Evolutionary conservation across 2,113 vertebrate species (phyloP), one percentile per base, ranked within the genome.

Genomic region (Dromiciops gliroides): DNA sequence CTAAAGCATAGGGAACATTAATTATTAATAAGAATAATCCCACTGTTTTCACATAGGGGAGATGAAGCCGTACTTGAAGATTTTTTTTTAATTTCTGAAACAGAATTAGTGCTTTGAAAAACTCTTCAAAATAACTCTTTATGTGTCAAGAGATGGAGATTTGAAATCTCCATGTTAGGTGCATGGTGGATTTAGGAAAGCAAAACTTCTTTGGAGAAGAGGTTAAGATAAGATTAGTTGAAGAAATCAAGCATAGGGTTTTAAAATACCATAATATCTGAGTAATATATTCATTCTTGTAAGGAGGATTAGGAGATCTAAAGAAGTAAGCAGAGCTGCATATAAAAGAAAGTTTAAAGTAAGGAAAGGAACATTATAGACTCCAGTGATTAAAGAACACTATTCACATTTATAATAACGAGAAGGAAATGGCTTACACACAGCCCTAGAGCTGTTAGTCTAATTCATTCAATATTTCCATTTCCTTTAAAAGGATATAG

Each of bases 181-280:
- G 47, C 51, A 47, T 24, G 8, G 2, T 48, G 14, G 49, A 89
- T 95, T 90, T 94, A 92, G 90, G 92, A 93, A 91, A 92, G 51
- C 92, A 90, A 89, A 96, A 56, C 47, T 49, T 75, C 10, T 53
- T 37, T 8, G 89, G 88, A 96, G 90, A 94, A 28, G 37, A 96
- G 89, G 83, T 94, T 91, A 96, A 97, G 96, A 90, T 96, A 95
- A 95, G 94, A 96, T 94, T 94, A 94, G 94, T 10, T 51, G 93
- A 19, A 52, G 44, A 94, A 51, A 92, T 92, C 94, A 96, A 95
- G 56, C n/a, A 44, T 91, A 91, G 88, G 90, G 44, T 26, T 92
- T 93, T 97, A 96, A 96, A 95, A 94, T 83, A 75, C 48, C 51
- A 2, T 95, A 94, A 48, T 60, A 51, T 60, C 91, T 44, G 89